Conservation (phyloP, 2,797 vertebrate genomes). For the Amniataba percoides region DNA sequence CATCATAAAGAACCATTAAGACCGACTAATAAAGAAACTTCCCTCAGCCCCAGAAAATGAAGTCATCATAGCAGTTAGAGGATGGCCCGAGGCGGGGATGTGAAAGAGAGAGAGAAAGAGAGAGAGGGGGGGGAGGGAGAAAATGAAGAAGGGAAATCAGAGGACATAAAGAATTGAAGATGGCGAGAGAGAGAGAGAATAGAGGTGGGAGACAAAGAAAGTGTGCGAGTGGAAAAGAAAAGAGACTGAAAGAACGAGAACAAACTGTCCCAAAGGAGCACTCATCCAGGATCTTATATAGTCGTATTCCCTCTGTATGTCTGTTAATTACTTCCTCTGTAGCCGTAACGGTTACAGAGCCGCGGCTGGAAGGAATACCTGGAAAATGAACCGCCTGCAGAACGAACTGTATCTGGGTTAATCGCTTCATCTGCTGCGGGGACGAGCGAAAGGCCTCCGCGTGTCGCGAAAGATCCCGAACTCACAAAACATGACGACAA, state of each 20-base stretch:
- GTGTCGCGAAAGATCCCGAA: conserved; percentile 29
- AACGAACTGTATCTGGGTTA: conserved; percentile 74
- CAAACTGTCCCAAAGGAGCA: conserved; percentile 70
- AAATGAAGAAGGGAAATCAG: conserved; percentile 33
- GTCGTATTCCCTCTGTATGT: conserved; percentile 77
- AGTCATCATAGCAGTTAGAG: conserved; percentile 74
- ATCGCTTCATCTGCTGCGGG: conserved; percentile 66
- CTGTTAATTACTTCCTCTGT: conserved; percentile 82
- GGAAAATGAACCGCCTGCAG: conserved; percentile 65
- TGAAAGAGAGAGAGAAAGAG: conserved; percentile 33
- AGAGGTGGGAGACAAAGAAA: conserved; percentile 11
- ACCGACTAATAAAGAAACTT: conserved; percentile 73
- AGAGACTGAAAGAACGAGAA: conserved; percentile 75
- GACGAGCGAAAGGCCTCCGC: background rate
- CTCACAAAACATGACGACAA: background rate
- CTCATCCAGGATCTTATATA: conserved; percentile 81
- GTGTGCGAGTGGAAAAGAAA: conserved; percentile 23
- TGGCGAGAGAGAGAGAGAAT: background rate
- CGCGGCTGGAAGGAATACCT: conserved; percentile 60
- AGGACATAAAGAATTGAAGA: conserved; percentile 34
- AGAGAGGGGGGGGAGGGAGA: conserved; percentile 7
- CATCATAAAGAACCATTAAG: conserved; percentile 72
- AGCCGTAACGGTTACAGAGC: conserved; percentile 42
- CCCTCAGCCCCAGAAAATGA: conserved; percentile 70
- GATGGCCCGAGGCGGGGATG: conserved; percentile 62